Evolutionary conservation across 2,113 vertebrate genomes (phyloP).

Genomic region (Dinomys branickii): DNA sequence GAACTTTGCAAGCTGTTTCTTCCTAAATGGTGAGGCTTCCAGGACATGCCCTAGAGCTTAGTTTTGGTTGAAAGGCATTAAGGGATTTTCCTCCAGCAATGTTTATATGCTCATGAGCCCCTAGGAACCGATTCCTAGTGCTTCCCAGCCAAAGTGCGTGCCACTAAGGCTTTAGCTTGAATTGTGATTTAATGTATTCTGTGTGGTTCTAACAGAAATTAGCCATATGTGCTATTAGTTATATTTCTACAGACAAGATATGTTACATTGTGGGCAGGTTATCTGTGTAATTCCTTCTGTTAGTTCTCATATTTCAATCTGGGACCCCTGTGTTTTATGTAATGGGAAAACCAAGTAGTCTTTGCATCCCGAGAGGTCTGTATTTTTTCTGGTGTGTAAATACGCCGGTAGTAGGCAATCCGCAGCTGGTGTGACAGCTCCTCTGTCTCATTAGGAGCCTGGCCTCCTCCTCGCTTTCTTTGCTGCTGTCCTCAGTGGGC

Average conservation of each 20-base stretch:
- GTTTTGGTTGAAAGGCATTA: not conserved
- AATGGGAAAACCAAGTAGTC: not conserved
- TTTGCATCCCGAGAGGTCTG: not conserved
- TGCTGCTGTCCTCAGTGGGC: not conserved
- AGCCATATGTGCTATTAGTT: not conserved
- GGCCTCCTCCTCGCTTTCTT: not conserved
- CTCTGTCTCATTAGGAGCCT: not conserved
- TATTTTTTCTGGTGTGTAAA: not conserved
- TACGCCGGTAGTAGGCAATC: not conserved
- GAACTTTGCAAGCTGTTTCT: not conserved
- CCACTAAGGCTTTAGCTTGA: constrained; percentile 26
- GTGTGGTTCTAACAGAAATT: not conserved
- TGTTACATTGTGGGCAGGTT: not conserved
- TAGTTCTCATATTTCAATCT: not conserved
- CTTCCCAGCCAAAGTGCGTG: not conserved
- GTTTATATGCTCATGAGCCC: not conserved
- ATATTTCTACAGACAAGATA: not conserved
- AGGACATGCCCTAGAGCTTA: not conserved
- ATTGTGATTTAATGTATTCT: constrained; percentile 15
- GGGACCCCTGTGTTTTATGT: not conserved
- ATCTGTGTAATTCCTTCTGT: not conserved
- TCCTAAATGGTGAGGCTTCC: not conserved
- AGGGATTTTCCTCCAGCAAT: not conserved
- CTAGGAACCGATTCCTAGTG: not conserved
- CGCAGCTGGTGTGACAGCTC: not conserved